phyloP scores from a whole-genome alignment of 2,797 vertebrate genomes.

The Pelobates cultripes region DNA sequence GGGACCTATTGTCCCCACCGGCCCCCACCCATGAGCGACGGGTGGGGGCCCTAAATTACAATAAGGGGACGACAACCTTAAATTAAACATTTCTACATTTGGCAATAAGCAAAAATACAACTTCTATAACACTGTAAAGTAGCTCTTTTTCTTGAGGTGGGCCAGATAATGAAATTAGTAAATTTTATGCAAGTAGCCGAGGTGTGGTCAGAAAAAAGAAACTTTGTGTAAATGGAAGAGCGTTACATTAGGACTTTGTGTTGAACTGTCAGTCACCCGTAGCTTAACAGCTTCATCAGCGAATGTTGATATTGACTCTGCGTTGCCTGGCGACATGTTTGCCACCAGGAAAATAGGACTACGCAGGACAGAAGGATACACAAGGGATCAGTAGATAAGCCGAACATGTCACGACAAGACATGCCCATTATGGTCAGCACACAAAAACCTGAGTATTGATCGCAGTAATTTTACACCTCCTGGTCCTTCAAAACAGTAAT shows the following conservation, averaged over 20 bases:
- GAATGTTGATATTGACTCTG: constrained; percentile 81
- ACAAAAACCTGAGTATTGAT: constrained; percentile 70
- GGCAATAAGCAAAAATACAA: constrained; percentile 51
- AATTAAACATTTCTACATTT: background rate
- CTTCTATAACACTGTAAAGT: too few species aligned
- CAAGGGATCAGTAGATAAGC: constrained; percentile 81
- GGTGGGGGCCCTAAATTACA: too few species aligned
- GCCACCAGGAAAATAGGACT: constrained; percentile 74
- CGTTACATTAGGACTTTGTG: constrained; percentile 59
- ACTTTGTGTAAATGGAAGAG: constrained; percentile 60
- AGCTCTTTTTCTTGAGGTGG: too few species aligned
- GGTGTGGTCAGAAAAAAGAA: constrained; percentile 60
- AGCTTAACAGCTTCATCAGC: constrained; percentile 80
- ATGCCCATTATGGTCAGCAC: constrained; percentile 70
- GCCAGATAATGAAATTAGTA: constrained; percentile 57
- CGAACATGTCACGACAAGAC: constrained; percentile 79
- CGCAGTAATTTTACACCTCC: constrained; percentile 70
- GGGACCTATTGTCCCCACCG: too few species aligned
- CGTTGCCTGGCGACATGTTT: constrained; percentile 80
- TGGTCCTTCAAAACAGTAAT: constrained; percentile 63
- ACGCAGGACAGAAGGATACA: constrained; percentile 73
- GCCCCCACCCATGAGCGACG: too few species aligned
- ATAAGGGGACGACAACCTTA: background rate
- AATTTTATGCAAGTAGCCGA: constrained; percentile 68
- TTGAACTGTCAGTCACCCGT: constrained; percentile 69